These are phyloP conservation scores for Arrhopalites spinosus DNA, from an alignment of 2,888 invertebrate species.

Conservation along the genomic window DNA sequence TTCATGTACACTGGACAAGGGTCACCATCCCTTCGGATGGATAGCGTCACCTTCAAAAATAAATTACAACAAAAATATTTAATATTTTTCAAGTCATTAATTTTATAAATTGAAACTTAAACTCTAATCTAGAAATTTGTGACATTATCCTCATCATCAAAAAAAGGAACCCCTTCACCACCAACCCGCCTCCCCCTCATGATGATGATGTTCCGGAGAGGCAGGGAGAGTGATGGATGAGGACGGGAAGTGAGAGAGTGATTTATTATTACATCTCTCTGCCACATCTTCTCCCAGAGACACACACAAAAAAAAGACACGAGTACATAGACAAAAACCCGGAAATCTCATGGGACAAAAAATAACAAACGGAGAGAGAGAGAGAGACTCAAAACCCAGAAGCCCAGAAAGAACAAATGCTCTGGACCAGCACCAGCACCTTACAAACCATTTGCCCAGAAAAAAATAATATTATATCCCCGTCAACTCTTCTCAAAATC, in stretches of 20 bases:
- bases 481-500: no score
- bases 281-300: not conserved
- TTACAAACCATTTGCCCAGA: not conserved
- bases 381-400: not conserved
- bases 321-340: not conserved
- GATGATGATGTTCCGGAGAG: not conserved
- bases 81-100: no score
- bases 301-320: not conserved
- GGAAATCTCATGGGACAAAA: no score
- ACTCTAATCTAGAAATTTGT: no score
- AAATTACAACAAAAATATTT: not conserved
- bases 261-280: slow-evolving; percentile 33
- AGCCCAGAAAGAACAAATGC: not conserved
- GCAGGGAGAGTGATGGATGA: slow-evolving; percentile 25
- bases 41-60: slow-evolving; percentile 60
- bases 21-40: slow-evolving; percentile 62
- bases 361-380: not conserved
- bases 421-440: not conserved
- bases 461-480: no score
- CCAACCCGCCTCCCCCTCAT: not conserved
- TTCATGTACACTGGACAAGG: slow-evolving; percentile 65
- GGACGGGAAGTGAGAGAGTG: slow-evolving; percentile 20
- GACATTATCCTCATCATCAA: no score
- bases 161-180: no score
- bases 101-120: no score